A percentile compares a stretch with the other conserved stretches of the same genome.
Conservation (phyloP, 1,140 invertebrate genomes). For the Drosophila pachea region DNA sequence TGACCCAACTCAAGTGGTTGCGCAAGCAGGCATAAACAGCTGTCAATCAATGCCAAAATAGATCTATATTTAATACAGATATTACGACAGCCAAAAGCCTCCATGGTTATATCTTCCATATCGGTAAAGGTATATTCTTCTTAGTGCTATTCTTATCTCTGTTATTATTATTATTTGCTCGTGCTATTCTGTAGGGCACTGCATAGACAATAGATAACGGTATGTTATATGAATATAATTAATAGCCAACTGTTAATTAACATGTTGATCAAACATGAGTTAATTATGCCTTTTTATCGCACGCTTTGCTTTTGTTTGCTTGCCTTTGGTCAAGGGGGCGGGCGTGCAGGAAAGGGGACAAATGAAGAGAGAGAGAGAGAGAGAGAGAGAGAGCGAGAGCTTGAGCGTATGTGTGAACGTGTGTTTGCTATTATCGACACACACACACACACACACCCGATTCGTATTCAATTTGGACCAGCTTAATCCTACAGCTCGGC, state of each 20-base stretch:
- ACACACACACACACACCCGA: slow-evolving; percentile 25
- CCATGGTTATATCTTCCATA: not conserved
- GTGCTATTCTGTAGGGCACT: not conserved
- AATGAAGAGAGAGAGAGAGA: not conserved
- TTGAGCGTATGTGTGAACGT: slow-evolving; percentile 31
- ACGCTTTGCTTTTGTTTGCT: slow-evolving; percentile 29
- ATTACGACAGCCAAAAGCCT: slow-evolving; percentile 26
- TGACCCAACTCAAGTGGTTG: slow-evolving; percentile 42
- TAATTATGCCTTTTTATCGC: slow-evolving; percentile 73
- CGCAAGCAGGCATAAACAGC: slow-evolving; percentile 42
- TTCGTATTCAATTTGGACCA: slow-evolving; percentile 48
- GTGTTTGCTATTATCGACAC: slow-evolving; percentile 20
- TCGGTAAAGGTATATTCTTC: not conserved
- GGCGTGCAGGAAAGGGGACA: no score
- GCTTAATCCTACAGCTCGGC: slow-evolving; percentile 65
- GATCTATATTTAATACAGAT: slow-evolving; percentile 33
- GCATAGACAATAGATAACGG: slow-evolving; percentile 20
- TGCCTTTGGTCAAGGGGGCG: not conserved
- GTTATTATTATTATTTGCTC: slow-evolving; percentile 19
- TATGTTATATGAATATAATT: slow-evolving; percentile 73
- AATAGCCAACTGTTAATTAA: slow-evolving; percentile 75
- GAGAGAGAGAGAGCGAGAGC: not conserved
- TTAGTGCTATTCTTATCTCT: slow-evolving; percentile 22
- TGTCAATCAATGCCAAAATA: slow-evolving; percentile 61
- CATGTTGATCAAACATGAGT: slow-evolving; percentile 74